Conservation (phyloP, 2,113 vertebrate genomes). For the Corydoras maculifer region DNA sequence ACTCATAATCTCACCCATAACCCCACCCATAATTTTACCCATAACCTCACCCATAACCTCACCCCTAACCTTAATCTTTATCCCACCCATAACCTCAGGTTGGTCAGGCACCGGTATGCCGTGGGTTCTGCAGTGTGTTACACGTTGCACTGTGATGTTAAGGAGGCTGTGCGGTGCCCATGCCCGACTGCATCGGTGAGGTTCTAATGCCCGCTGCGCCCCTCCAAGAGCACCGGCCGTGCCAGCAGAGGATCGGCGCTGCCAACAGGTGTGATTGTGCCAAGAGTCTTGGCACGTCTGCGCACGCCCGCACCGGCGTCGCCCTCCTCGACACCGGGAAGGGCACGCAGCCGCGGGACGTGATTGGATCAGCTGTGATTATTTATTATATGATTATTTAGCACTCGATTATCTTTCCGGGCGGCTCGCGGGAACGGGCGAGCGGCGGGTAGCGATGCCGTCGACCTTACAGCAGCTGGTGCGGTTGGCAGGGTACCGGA, state of each 20-base stretch:
- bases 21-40: too few species aligned
- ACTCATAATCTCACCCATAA: too few species aligned
- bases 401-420: slow-evolving; percentile 59
- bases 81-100: too few species aligned
- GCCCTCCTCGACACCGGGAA: slow-evolving; percentile 68
- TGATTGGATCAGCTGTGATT: slow-evolving; percentile 69
- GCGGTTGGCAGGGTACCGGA: neutral
- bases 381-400: slow-evolving; percentile 54
- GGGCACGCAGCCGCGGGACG: slow-evolving; percentile 65
- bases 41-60: too few species aligned
- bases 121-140: too few species aligned
- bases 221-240: slow-evolving; percentile 65
- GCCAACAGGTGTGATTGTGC: slow-evolving; percentile 69
- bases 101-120: neutral
- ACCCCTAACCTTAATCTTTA: too few species aligned
- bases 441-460: neutral
- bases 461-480: slow-evolving; percentile 12
- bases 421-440: neutral
- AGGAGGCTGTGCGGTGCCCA: slow-evolving; percentile 19
- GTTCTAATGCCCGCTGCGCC: slow-evolving; percentile 45
- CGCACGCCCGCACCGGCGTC: slow-evolving; percentile 53
- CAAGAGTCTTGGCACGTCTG: slow-evolving; percentile 66
- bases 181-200: slow-evolving; percentile 32
- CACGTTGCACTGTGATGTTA: neutral
- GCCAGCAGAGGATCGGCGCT: slow-evolving; percentile 64